Evolutionary conservation across 2,888 invertebrate species (phyloP), one percentile per base, ranked within the genome.

Genomic region (Chloroclystis v-ata): DNA sequence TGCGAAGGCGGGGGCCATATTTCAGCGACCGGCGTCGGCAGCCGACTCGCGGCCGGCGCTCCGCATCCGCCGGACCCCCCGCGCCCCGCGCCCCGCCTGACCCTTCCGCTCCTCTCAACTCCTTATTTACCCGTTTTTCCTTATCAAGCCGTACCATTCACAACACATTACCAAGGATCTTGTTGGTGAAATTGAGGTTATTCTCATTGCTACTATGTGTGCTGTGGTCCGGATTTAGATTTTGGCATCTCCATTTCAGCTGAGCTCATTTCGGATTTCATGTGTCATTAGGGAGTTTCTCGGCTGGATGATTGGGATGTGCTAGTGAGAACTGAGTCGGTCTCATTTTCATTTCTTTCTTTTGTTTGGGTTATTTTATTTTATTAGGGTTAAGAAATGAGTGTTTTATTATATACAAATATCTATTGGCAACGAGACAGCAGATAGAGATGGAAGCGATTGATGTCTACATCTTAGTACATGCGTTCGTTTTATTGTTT

Each of bases 101-200:
- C 78, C 78, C 64, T 73, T 76, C 77, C 78, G 73, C 67, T 56
- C 65, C 66, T 67, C 70, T 67, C 69, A 72, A 75, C 70, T 79
- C 76, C 77, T 81, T 85, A 83, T 86, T 84, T 83, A 82, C 76
- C 75, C 78, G 81, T 78, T 84, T 83, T 83, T 83, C 81, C 82
- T 85, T 84, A 86, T 86, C 83, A 81, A 72, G 67, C 72, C 65
- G 67, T 69, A 67, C 77, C 85, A 84, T 82, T 84, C 83, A 71
- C 74, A 73, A 78, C 82, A 79, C 77, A 77, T 83, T 80, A 75
- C 73, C 56, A 63, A 62, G 69, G 67, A 74, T 75, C 78, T 72
- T 71, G 75, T 73, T 70, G 76, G 68, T 69, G 63, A 71, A 78
- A 79, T 79, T 72, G 72, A 68, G 75, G 72, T 73, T 74, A 72